Percentiles rank a stretch among this genome's conserved stretches.
These are phyloP conservation scores for Xestoiulus laeticollis DNA, from an alignment of 2,888 invertebrate genomes.

Conservation along the genomic window DNA sequence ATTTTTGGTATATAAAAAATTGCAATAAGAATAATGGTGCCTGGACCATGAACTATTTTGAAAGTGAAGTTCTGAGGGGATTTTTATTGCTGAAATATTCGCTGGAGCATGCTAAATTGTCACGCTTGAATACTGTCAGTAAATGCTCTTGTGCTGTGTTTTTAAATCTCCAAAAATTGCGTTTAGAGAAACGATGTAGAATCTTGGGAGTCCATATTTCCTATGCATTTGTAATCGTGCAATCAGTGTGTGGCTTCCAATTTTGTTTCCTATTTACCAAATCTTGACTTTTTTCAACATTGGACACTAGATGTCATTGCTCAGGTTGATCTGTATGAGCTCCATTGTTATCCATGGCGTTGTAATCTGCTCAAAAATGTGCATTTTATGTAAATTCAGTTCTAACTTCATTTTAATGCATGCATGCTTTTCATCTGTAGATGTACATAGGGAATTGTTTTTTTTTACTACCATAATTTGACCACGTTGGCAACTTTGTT, in stretches of 20 bases:
- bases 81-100: not conserved
- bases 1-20: not conserved
- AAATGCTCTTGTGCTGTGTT: not conserved
- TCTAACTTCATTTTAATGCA: not conserved
- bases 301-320: too few species aligned
- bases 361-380: not conserved
- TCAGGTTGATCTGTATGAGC: too few species aligned
- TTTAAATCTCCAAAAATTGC: not conserved
- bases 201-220: not conserved
- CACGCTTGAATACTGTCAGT: not conserved
- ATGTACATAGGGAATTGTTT: not conserved
- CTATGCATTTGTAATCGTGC: not conserved
- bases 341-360: too few species aligned
- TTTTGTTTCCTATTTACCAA: not conserved
- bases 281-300: not conserved
- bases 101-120: not conserved
- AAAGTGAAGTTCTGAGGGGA: not conserved
- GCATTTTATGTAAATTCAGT: not conserved
- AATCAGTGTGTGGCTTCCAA: not conserved
- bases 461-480: not conserved
- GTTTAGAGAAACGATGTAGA: not conserved
- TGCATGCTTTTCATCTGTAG: not conserved
- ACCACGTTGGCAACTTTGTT: not conserved
- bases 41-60: not conserved
- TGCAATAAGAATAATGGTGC: not conserved